A percentile compares a stretch with the other conserved stretches of the same genome.
Evolutionary conservation across 1,140 invertebrate species (phyloP).

Genomic region (Sycobia sp.): DNA sequence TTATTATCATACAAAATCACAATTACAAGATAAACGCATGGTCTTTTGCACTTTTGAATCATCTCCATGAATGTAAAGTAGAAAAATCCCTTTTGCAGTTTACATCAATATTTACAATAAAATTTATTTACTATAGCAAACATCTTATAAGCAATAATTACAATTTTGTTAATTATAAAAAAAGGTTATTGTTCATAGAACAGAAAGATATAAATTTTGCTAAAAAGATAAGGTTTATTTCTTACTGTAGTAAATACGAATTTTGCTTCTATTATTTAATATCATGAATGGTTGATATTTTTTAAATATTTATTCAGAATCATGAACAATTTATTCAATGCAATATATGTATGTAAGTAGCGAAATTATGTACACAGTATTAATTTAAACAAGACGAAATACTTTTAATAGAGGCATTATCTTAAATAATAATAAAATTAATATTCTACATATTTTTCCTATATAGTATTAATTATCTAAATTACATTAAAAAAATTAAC

Average conservation of each 20-base stretch:
- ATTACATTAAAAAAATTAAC: no score
- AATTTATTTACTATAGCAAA: constrained; percentile 25
- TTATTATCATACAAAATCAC: constrained; percentile 28
- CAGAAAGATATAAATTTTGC: constrained; percentile 3
- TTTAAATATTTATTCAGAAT: constrained; percentile 6
- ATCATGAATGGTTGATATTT: background rate
- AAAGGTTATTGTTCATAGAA: constrained; percentile 4
- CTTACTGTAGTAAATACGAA: background rate
- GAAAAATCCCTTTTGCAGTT: constrained; percentile 7
- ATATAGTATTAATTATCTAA: no score
- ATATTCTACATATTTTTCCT: no score
- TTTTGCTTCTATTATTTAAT: background rate
- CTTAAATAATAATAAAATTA: constrained; percentile 11
- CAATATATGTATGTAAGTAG: constrained; percentile 16
- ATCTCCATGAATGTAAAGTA: constrained; percentile 27
- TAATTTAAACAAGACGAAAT: constrained; percentile 8
- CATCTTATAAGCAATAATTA: constrained; percentile 18
- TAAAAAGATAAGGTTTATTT: no score
- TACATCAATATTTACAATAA: constrained; percentile 22
- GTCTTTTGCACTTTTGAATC: no score
- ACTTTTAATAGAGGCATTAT: background rate
- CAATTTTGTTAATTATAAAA: constrained; percentile 15
- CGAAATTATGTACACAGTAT: constrained; percentile 19
- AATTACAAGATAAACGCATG: constrained; percentile 11
- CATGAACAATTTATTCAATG: constrained; percentile 16